These are phyloP conservation scores for Drosophila orosa DNA, from an alignment of 1,140 invertebrate species.

Conservation along the genomic window DNA sequence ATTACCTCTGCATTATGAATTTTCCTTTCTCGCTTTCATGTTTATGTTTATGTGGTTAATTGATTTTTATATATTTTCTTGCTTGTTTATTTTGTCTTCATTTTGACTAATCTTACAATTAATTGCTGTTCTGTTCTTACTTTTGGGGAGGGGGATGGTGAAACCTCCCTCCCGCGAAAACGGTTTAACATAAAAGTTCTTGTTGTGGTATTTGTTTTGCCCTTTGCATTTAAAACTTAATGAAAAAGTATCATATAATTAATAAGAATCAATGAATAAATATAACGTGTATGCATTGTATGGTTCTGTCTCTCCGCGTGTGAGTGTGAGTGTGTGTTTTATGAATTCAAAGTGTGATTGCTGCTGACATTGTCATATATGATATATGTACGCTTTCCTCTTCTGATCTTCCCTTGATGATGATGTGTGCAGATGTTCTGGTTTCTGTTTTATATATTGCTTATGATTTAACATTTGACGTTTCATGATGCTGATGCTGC, in stretches of 20 bases:
- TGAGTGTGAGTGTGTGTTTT: conserved; percentile 20
- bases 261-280: conserved; percentile 83
- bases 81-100: conserved; percentile 58
- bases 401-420: conserved; percentile 19
- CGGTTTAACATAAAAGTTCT: conserved; percentile 71
- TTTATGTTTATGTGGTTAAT: conserved; percentile 51
- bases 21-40: conserved; percentile 34
- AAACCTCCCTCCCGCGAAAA: conserved; percentile 53
- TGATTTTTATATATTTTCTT: conserved; percentile 43
- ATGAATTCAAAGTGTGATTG: conserved; percentile 46
- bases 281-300: conserved; percentile 74
- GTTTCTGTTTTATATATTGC: conserved; percentile 55
- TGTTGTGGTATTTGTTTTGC: conserved; percentile 53
- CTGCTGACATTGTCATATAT: conserved; percentile 31
- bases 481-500: conserved; percentile 26
- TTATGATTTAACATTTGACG: conserved; percentile 74
- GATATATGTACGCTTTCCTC: conserved; percentile 10
- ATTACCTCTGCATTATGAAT: conserved; percentile 70
- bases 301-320: conserved; percentile 43
- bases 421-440: conserved; percentile 4
- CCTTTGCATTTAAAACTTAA: conserved; percentile 70
- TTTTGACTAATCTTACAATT: conserved; percentile 83
- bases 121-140: conserved; percentile 83
- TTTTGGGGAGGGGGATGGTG: conserved; percentile 29
- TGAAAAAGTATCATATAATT: conserved; percentile 76